These are phyloP conservation scores for Cremastinae sp. DNA, from an alignment of 2,888 invertebrate genomes.

Conservation along the genomic window DNA sequence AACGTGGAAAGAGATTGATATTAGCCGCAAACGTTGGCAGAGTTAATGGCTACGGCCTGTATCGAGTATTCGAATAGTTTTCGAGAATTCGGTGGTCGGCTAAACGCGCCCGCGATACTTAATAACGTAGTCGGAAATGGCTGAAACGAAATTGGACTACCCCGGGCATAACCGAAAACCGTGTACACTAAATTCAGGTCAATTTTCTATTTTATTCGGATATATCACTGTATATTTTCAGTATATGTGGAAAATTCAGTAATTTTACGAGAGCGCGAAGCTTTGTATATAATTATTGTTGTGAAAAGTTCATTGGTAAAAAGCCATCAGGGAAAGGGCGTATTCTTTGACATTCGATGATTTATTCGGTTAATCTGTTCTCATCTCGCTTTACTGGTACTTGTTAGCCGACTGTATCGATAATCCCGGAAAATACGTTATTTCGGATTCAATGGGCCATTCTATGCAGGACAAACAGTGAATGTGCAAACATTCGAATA, in stretches of 20 bases:
- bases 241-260: neutral
- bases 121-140: neutral
- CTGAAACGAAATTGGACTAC: neutral
- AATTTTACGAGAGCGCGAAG: neutral
- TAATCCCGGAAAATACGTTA: slow-evolving; percentile 25
- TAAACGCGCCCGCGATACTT: slow-evolving; percentile 2
- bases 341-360: slow-evolving; percentile 15
- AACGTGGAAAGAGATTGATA: slow-evolving; percentile 17
- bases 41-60: slow-evolving; percentile 6
- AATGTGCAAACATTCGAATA: slow-evolving; percentile 10
- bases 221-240: neutral
- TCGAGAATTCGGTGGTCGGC: slow-evolving; percentile 23
- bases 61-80: slow-evolving; percentile 31
- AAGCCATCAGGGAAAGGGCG: neutral
- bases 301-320: slow-evolving; percentile 1
- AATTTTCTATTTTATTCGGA: slow-evolving; percentile 9
- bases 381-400: slow-evolving; percentile 7
- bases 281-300: neutral
- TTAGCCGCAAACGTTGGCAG: slow-evolving; percentile 23
- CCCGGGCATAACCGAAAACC: neutral
- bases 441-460: slow-evolving; percentile 24
- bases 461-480: neutral
- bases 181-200: too few relatives aligned
- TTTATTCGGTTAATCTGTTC: slow-evolving; percentile 23
- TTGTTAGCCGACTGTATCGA: slow-evolving; percentile 8